phyloP scores from a whole-genome alignment of 2,113 vertebrate species.

The Mugil cephalus region DNA sequence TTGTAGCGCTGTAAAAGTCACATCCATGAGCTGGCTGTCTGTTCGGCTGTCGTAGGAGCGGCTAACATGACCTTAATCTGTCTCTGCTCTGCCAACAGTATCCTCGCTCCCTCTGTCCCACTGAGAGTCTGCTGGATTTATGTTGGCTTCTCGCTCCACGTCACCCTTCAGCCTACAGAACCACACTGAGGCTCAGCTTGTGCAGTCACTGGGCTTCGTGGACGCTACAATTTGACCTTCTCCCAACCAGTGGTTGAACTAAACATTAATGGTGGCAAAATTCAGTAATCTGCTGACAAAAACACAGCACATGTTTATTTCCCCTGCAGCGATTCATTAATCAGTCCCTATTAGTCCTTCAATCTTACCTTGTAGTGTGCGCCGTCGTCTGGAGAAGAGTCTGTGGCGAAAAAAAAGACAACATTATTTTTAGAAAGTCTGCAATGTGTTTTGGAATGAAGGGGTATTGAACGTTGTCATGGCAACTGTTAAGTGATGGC shows the following conservation, averaged over 20 bases:
- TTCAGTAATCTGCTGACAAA: background rate
- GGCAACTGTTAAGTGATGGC: conserved; percentile 79
- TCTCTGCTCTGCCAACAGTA: conserved; percentile 48
- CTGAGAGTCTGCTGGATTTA: conserved; percentile 39
- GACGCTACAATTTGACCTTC: conserved; percentile 4
- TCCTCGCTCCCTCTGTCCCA: conserved; percentile 45
- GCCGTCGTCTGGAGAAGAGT: conserved; percentile 56
- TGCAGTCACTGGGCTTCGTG: conserved; percentile 25
- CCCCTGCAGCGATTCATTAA: conserved; percentile 1
- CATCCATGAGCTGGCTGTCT: conserved; percentile 72
- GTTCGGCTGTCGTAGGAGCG: conserved; percentile 52
- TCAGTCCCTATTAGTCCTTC: background rate
- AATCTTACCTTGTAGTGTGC: conserved; percentile 31
- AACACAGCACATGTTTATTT: background rate
- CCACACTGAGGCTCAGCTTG: conserved; percentile 19
- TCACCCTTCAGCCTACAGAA: conserved; percentile 21
- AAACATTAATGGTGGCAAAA: background rate
- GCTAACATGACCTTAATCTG: conserved; percentile 76
- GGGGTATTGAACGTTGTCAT: conserved; percentile 80
- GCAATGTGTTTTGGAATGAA: conserved; percentile 80
- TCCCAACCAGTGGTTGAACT: conserved; percentile 4
- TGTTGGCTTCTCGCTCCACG: conserved; percentile 25
- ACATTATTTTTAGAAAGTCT: conserved; percentile 86
- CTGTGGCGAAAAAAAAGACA: conserved; percentile 68
- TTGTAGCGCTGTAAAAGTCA: conserved; percentile 74